phyloP scores from a whole-genome alignment of 2,888 invertebrate genomes.

The Agriotes lineatus region DNA sequence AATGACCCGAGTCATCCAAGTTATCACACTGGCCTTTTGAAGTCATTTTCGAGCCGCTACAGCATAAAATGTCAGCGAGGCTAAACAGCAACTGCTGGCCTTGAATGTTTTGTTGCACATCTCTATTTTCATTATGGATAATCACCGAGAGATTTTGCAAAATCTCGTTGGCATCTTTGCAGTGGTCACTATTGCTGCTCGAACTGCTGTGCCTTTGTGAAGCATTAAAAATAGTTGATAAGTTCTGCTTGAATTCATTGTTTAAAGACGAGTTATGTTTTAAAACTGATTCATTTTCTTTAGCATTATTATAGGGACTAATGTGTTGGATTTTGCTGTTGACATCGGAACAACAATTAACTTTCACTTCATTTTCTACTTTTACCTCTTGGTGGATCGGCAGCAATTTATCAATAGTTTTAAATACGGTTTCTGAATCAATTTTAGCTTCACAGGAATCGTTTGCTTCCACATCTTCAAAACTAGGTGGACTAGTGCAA shows the following conservation, averaged over 20 bases:
- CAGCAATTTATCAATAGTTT: constrained; percentile 44
- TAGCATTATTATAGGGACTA: neutral
- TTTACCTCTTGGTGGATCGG: neutral
- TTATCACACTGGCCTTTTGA: constrained; percentile 17
- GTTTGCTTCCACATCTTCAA: constrained; percentile 30
- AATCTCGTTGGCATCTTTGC: constrained; percentile 45
- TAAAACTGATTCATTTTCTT: no score
- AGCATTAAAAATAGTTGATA: constrained; percentile 29
- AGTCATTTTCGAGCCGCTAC: constrained; percentile 15
- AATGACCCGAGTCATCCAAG: constrained; percentile 46
- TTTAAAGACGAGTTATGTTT: no score
- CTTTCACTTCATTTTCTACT: no score
- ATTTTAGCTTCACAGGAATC: constrained; percentile 18
- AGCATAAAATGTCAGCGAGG: constrained; percentile 47
- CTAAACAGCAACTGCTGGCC: constrained; percentile 46
- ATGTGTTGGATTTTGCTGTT: neutral
- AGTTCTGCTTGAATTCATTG: constrained; percentile 30
- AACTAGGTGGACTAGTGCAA: constrained; percentile 41
- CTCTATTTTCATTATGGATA: constrained; percentile 41
- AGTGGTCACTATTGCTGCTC: constrained; percentile 34
- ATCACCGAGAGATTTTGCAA: constrained; percentile 47
- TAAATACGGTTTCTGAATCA: constrained; percentile 41
- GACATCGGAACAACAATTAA: neutral
- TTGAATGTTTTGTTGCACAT: constrained; percentile 42
- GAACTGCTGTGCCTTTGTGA: neutral